Base-by-base conservation (phyloP, 2,113 vertebrate genomes). In the Paracyprichromis sp. region DNA sequence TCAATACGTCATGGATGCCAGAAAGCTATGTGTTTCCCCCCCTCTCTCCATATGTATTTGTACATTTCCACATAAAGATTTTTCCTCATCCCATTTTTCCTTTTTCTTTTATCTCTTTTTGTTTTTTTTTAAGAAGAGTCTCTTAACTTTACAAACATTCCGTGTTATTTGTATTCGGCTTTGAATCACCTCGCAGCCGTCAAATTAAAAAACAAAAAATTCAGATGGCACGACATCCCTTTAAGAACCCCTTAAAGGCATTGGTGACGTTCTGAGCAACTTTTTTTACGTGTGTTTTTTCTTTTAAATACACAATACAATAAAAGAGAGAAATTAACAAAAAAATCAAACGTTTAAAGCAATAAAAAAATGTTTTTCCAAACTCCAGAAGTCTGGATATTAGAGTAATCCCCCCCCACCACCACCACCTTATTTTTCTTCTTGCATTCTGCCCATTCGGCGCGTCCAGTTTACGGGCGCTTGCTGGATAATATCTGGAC, bases 171-270 rank as follows among this genome's bases (percentile, higher is more conserved):
- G 8, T 90, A 50, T 84, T 90, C 24, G 8, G 26, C 59, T 88
- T 87, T 69, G 85, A 91, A 91, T 92, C 80, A 80, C 87, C 57
- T 83, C 59, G 50, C 71, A 89, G 88, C 93, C 87, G 81, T 93
- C 71, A 89, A 93, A 92, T 89, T 90, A 56, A 93, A 66, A 63
- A 63, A 34, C 93, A 21, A n/a, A 36, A 5, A 93, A 91, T 21
- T 84, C 86, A 86, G 88, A 93, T 91, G 90, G 84, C 92, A 92
- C 86, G 57, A 87, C 90, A 86, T 96, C 92, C 95, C 93, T 95
- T 96, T 96, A 95, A 95, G 95, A 93, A 93, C 92, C 85, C 92
- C 93, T 94, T 96, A 94, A 96, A 96, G 96, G 95, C 96, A 94
- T 96, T 83, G 95, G 95, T 96, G 95, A 95, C 71, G 86, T 91